A percentile compares a stretch with the other conserved stretches of the same genome.
Conservation (phyloP, 2,797 vertebrate species). For the Lithobates sylvaticus region DNA sequence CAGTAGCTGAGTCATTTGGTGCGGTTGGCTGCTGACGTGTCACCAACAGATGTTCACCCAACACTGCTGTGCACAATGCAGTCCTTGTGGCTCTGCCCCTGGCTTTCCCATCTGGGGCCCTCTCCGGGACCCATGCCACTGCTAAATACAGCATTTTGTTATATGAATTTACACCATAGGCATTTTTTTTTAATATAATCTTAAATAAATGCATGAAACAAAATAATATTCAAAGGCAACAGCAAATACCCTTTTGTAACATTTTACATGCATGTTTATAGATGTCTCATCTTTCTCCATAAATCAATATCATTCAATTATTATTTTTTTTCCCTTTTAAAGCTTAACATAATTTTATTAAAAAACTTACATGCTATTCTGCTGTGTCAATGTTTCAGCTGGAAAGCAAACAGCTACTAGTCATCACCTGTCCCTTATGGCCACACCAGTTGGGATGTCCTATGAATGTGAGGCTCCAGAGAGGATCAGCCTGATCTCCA, state of each 20-base stretch:
- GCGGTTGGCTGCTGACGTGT: conserved; percentile 50
- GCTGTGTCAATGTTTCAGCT: conserved; percentile 71
- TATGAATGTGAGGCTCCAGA: conserved; percentile 90
- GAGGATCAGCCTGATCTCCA: conserved; percentile 90
- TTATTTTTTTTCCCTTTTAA: no score
- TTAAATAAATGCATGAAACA: background rate
- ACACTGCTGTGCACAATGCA: conserved; percentile 23
- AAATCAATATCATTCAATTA: background rate
- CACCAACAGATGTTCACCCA: conserved; percentile 52
- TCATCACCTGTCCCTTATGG: conserved; percentile 87
- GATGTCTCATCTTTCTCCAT: background rate
- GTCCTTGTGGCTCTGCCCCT: conserved; percentile 1
- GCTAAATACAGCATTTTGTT: background rate
- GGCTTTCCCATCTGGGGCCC: conserved; percentile 29
- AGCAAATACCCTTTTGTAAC: no score
- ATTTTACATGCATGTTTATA: no score
- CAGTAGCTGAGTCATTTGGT: conserved; percentile 57
- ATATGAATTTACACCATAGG: background rate
- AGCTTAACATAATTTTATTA: background rate
- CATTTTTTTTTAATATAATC: background rate
- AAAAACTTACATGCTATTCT: background rate
- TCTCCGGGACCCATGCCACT: background rate
- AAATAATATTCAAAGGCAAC: background rate
- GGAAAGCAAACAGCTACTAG: conserved; percentile 91
- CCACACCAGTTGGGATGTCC: conserved; percentile 89